Base-by-base conservation (phyloP, 2,888 invertebrate genomes). In the Podabrus alpinus region DNA sequence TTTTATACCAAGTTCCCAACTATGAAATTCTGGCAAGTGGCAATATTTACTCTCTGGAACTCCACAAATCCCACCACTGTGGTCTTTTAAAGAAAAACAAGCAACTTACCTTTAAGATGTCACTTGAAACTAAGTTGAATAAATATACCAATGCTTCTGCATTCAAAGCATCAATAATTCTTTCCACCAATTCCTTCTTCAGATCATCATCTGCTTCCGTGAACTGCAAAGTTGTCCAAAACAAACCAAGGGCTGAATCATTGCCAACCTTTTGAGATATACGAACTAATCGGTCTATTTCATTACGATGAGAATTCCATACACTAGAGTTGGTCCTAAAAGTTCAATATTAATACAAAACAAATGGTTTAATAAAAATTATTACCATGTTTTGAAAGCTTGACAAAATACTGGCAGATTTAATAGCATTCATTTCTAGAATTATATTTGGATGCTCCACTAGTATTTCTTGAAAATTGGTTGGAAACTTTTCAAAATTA, bases 401-500 rank as follows among this genome's bases (percentile, higher is more conserved):
- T 21, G 86, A 84, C 1, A 92, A 85, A 78, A 92, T 89, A 60
- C 92, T 84, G 72, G 90, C 88, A 15, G 92, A 86, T 86, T 93
- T 92, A 79, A 90, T 88, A 81, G 89, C 90, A 83, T 89, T 89
- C 3, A 92, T 87, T 80, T 90, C 90, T 75, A 86, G 82, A 71
- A 59, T 13, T 15, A 64, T 13, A n/a, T 11, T 68, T 2, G 15
- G 21, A 13, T 66, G 17, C 24, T 61, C 45, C 11, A 21, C 10
- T 1, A 5, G 10, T n/a, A 59, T 11, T 13, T 25, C 82, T 68
- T 90, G 89, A 83, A 89, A 89, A 80, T 88, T 90, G 5, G 88
- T 87, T 75, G 92, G 91, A 77, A 89, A 89, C 77, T 89, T 90
- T 0, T 92, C 92, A 86, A 92, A 93, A 19, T 90, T 89, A 84